A percentile compares a stretch with the other conserved stretches of the same genome.
Conservation (phyloP, 2,797 vertebrate species). For the Saxicola maurus region DNA sequence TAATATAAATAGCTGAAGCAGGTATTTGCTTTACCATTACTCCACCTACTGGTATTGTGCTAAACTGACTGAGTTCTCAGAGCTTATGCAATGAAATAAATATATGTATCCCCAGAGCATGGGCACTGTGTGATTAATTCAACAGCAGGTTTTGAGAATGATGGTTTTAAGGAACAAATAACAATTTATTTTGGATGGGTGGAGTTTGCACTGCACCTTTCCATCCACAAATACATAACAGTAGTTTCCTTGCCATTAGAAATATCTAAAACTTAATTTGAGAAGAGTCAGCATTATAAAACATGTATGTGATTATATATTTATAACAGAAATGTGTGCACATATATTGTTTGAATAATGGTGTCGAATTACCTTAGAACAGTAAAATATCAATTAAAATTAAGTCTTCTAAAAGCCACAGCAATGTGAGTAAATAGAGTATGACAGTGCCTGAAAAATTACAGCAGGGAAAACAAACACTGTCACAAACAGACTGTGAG, state of each 20-base stretch:
- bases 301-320: background rate
- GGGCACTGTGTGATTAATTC: background rate
- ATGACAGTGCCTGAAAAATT: conserved; percentile 53
- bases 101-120: background rate
- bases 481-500: background rate
- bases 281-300: background rate
- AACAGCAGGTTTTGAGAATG: background rate
- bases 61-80: conserved; percentile 36
- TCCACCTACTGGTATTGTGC: conserved; percentile 73
- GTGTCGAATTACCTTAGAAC: background rate
- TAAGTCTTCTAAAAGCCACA: background rate
- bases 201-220: background rate
- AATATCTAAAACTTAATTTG: background rate
- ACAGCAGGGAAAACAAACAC: background rate
- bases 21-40: conserved; percentile 74
- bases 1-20: background rate
- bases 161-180: background rate
- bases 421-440: background rate
- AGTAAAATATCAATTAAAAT: background rate
- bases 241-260: background rate
- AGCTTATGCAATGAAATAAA: background rate
- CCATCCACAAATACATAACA: background rate
- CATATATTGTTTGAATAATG: background rate
- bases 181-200: background rate
- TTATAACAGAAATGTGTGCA: background rate